Evolutionary conservation across 2,888 invertebrate genomes (phyloP), one percentile per base, ranked within the genome.

Genomic region (Aphodius granarius): DNA sequence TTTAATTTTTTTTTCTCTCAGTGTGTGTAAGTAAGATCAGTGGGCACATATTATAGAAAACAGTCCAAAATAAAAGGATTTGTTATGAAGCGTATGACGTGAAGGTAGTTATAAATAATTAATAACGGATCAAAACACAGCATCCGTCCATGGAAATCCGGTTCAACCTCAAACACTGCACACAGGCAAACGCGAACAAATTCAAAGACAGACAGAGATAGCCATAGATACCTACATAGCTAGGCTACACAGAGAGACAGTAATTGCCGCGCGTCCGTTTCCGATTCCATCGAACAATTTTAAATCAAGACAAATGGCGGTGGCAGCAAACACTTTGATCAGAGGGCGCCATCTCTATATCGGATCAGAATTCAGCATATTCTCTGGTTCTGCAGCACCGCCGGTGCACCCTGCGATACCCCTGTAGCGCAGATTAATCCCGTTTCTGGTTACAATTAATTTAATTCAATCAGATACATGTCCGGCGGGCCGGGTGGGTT

Each of bases 401-500:
- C 13, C 9, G 6, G 43, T 43, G 43, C 13, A 13, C 13, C 9
- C 43, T 6, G 2, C 13, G 43, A 43, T 43, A 43, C 13, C 43
- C 6, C 43, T 43, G 43, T 43, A 6, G 43, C 43, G 13, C 13
- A 43, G 43, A 43, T 43, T 43, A 43, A 43, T 43, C 43, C 43
- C 43, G 43, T 43, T 43, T 43, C 43, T 43, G 43, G 63, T 72
- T 63, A 72, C 62, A 72, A 72, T 72, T 72, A 72, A 72, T 63
- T 72, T 72, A 72, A 72, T 72, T 72, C 72, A 72, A 72, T 72
- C 72, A 72, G 63, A 72, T 23, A 63, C 72, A 72, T 72, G 43
- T 62, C 72, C 20, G 71, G 71, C 17, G 71, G 71, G 43, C 43
- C 6, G 3, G 9, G 22, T n/a, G n/a, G n/a, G n/a, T n/a, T n/a